Conservation (phyloP, 2,797 vertebrate species). For the Leptodactylus fallax region DNA sequence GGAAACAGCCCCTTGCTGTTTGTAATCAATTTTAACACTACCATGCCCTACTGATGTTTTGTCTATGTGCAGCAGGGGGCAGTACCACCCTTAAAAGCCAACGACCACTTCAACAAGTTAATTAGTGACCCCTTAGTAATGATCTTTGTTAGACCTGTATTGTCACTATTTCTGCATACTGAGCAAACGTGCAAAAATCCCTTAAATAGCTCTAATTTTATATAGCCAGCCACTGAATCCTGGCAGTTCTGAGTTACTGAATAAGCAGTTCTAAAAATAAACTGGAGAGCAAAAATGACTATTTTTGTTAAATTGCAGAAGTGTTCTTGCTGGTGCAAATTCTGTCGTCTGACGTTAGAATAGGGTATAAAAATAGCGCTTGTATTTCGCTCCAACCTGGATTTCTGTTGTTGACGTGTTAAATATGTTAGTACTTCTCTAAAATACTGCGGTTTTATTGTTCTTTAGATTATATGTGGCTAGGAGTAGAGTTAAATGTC, state of each 20-base stretch:
- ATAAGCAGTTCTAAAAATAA: conserved; percentile 55
- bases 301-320: conserved; percentile 35
- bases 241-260: conserved; percentile 20
- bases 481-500: neutral
- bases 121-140: conserved; percentile 25
- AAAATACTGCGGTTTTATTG: neutral
- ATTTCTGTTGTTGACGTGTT: neutral
- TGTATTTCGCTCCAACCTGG: neutral
- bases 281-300: conserved; percentile 4
- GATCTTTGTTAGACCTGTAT: conserved; percentile 31
- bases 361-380: neutral
- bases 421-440: neutral
- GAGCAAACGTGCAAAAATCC: conserved; percentile 47
- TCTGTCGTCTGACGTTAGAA: neutral
- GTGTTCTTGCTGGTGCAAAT: conserved; percentile 8
- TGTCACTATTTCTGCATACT: conserved; percentile 47
- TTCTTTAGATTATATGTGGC: neutral
- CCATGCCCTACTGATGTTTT: neutral
- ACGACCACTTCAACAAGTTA: conserved; percentile 47
- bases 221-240: neutral
- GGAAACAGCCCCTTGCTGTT: neutral
- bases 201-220: conserved; percentile 46
- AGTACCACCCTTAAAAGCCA: neutral
- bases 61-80: conserved; percentile 7
- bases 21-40: conserved; percentile 37